phyloP scores from a whole-genome alignment of 2,113 vertebrate genomes.

The Nycticorax nycticorax region DNA sequence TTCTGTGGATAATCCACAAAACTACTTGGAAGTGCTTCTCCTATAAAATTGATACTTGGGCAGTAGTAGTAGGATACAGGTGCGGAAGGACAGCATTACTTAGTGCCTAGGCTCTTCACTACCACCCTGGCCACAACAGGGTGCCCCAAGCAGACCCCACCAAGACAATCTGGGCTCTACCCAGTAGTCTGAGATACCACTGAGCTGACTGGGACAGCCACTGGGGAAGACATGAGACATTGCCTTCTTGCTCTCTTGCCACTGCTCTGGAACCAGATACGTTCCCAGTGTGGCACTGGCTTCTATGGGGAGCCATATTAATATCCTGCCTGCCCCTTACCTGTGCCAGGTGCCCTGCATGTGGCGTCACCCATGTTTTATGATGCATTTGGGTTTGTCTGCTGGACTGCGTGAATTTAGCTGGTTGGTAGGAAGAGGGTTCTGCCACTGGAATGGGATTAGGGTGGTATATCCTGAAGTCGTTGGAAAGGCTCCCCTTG shows the following conservation, averaged over 20 bases:
- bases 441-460: not conserved
- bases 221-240: rapidly evolving
- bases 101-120: not conserved
- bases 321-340: not conserved
- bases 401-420: not conserved
- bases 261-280: not conserved
- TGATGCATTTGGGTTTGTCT: not conserved
- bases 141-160: not conserved
- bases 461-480: not conserved
- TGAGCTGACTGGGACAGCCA: not conserved
- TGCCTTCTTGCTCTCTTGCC: not conserved
- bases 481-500: not conserved
- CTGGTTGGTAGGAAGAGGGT: not conserved
- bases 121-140: not conserved
- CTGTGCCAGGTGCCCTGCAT: not conserved
- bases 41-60: not conserved
- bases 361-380: not conserved
- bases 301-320: not conserved
- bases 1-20: not conserved
- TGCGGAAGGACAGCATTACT: not conserved
- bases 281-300: not conserved
- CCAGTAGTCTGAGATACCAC: not conserved
- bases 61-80: not conserved
- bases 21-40: not conserved
- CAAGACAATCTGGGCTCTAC: not conserved